These are phyloP conservation scores for Borostomias antarcticus DNA, from an alignment of 2,797 vertebrate genomes.

Conservation along the genomic window DNA sequence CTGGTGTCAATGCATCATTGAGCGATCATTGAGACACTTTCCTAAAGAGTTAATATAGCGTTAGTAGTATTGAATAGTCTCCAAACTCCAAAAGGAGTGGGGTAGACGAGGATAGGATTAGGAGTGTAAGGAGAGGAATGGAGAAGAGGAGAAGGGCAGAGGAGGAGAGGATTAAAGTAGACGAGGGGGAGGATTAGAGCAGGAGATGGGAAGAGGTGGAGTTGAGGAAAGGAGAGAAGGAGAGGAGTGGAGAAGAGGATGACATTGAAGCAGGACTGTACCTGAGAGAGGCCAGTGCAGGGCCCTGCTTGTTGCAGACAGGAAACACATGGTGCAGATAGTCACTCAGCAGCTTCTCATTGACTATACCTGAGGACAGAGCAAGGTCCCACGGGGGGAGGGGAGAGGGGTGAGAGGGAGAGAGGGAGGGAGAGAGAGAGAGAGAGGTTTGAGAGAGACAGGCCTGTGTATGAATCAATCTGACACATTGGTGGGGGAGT, in stretches of 20 bases:
- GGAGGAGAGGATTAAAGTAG: too few relatives aligned
- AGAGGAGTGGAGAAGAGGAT: not conserved
- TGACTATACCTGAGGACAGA: slow-evolving; percentile 83
- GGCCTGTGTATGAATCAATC: too few relatives aligned
- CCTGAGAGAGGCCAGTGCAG: slow-evolving; percentile 84
- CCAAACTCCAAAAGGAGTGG: too few relatives aligned
- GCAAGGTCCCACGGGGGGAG: not conserved
- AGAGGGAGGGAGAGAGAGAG: not conserved
- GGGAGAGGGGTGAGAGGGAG: not conserved
- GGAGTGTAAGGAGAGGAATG: not conserved
- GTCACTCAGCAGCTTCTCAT: slow-evolving; percentile 89
- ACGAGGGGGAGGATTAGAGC: too few relatives aligned
- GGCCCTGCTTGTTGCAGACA: slow-evolving; percentile 66
- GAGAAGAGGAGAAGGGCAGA: not conserved
- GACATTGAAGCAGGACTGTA: slow-evolving; percentile 49
- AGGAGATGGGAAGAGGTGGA: not conserved
- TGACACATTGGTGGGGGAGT: too few relatives aligned
- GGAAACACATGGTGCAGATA: slow-evolving; percentile 90
- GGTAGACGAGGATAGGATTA: not conserved
- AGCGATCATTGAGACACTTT: too few relatives aligned
- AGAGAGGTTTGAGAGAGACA: not conserved
- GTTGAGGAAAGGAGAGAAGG: not conserved
- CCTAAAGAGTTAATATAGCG: too few relatives aligned
- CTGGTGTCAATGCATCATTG: too few relatives aligned
- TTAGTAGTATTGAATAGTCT: too few relatives aligned